Evolutionary conservation across 2,888 invertebrate genomes (phyloP), one percentile per base, ranked within the genome.

Genomic region (Lasius fuliginosus): DNA sequence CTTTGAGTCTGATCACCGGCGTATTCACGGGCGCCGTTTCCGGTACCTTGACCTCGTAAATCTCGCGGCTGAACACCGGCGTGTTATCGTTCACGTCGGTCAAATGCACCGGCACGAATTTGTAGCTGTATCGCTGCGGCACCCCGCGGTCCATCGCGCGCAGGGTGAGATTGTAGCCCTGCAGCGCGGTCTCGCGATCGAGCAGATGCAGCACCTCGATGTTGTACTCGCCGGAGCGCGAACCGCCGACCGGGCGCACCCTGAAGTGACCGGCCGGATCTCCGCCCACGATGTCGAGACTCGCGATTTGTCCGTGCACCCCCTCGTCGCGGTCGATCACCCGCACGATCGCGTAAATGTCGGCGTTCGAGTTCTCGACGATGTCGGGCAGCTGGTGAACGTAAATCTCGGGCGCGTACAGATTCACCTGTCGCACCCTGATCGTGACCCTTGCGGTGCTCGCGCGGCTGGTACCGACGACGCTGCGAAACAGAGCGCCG

Each of bases 21-120:
- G 98, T 98, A 93, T 98, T 98, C 11, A 98, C 96, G 15, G 99
- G 99, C 5, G 98, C 97, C 1, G 97, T 98, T 96, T 99, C 99
- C 2, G 98, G 97, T 40, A 99, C 97, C 91, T 97, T 97, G 15
- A 98, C 98, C 94, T 98, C 98, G 95, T 99, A 99, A 82, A 98
- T 96, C 94, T 98, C 97, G 87, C 97, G 97, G 92, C 97, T 98
- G 94, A 98, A 98, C 68, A 98, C 97, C 2, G 99, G 99, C 42
- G 97, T 97, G 94, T 98, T 98, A 95, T 98, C 98, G 94, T 98
- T 98, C 79, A 97, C 95, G 94, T 98, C 98, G 18, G 97, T 96
- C 76, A 99, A 96, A 90, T 97, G 96, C 42, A 99, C 98, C 15
- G 97, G 97, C 82, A 99, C 96, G 79, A 97, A 96, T 95, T 98